These are phyloP conservation scores for Siphamia tubifer DNA, from an alignment of 2,113 vertebrate genomes.

Conservation along the genomic window DNA sequence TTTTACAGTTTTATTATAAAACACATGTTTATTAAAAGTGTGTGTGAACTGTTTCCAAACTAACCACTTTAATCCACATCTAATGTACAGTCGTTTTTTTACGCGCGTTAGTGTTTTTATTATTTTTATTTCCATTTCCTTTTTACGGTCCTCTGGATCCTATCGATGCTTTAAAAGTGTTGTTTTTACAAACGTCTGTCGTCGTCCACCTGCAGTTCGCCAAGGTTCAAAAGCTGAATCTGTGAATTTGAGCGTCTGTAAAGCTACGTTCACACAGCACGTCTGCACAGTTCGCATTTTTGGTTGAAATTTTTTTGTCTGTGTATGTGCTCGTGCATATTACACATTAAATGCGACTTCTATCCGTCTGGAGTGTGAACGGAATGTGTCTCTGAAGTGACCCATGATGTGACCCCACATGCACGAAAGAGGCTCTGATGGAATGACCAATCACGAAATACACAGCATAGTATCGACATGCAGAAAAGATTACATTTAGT, in stretches of 20 bases:
- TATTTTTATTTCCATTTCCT: constrained; percentile 14
- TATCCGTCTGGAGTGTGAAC: no score
- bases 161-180: constrained; percentile 59
- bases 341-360: no score
- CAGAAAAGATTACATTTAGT: no score
- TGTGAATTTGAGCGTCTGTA: constrained; percentile 48
- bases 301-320: no score
- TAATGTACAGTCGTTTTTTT: constrained; percentile 18
- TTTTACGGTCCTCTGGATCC: constrained; percentile 26
- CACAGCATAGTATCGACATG: no score
- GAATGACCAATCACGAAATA: no score
- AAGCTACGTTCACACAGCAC: no score
- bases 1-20: not conserved
- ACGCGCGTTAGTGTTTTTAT: constrained; percentile 2
- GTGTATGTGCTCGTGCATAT: no score
- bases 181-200: constrained; percentile 52
- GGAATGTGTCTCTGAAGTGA: no score
- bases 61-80: constrained; percentile 30
- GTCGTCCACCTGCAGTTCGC: constrained; percentile 60
- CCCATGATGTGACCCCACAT: no score
- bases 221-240: constrained; percentile 71
- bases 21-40: constrained; percentile 13
- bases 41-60: not conserved
- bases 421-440: no score
- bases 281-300: no score